Evolutionary conservation across 2,888 invertebrate species (phyloP).

Genomic region (Lamellibrachia satsuma): DNA sequence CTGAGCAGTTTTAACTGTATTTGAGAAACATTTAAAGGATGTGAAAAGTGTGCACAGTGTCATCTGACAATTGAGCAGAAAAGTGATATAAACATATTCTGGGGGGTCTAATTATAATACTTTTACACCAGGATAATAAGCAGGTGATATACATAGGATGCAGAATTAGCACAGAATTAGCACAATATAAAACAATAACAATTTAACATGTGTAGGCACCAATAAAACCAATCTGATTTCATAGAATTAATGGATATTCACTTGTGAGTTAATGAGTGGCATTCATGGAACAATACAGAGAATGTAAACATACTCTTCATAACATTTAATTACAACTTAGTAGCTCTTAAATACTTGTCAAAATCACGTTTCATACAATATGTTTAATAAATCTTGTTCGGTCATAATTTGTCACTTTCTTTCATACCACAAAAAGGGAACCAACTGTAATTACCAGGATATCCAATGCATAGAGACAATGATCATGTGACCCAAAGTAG

Average conservation of each 20-base stretch:
- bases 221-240: not conserved
- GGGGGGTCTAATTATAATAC: not conserved
- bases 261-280: not conserved
- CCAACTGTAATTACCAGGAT: conserved; percentile 67
- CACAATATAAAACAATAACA: not conserved
- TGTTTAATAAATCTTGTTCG: not conserved
- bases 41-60: no score
- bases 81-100: not conserved
- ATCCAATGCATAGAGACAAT: conserved; percentile 73
- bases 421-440: not conserved
- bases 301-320: not conserved
- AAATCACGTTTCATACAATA: not conserved
- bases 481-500: conserved; percentile 80
- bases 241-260: not conserved
- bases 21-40: no score
- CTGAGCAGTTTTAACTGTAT: no score
- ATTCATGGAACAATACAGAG: not conserved
- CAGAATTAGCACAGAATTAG: not conserved
- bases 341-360: not conserved
- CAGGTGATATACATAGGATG: not conserved
- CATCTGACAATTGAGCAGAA: no score
- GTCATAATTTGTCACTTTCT: no score
- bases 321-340: not conserved
- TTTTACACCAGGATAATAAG: not conserved
- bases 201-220: not conserved